Evolutionary conservation across 2,797 vertebrate genomes (phyloP).

Genomic region (Margarornis squamiger): DNA sequence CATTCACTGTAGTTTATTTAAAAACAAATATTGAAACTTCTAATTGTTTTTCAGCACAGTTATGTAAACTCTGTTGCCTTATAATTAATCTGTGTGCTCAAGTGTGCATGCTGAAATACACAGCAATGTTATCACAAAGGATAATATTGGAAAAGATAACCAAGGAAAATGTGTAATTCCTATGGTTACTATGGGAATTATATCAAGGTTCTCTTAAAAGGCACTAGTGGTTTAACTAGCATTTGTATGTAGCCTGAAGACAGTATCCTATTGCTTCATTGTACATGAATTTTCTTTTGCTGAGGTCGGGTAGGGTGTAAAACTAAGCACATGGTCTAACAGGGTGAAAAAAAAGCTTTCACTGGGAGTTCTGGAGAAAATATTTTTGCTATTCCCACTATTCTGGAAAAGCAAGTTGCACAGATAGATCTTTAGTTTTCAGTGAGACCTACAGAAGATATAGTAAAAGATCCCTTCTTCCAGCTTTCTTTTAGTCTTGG

Average conservation of each 20-base stretch:
- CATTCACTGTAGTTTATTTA: neutral
- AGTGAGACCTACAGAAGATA: neutral
- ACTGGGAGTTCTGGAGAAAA: neutral
- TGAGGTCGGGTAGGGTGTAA: neutral
- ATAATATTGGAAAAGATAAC: neutral
- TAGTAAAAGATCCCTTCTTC: neutral
- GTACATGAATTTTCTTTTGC: neutral
- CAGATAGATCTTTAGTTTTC: neutral
- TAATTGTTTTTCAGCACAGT: neutral
- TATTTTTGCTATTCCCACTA: neutral
- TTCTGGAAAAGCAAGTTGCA: neutral
- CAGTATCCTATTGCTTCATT: neutral
- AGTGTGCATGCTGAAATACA: neutral
- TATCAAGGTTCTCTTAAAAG: neutral
- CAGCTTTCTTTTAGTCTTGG: neutral
- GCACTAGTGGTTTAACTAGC: neutral
- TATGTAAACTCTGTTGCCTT: neutral
- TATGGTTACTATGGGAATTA: neutral
- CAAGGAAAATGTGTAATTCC: neutral
- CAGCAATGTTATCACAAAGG: neutral
- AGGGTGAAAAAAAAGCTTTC: neutral
- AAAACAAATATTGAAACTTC: neutral
- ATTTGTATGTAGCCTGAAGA: neutral
- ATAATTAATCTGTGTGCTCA: neutral
- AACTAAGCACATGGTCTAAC: neutral